A percentile compares a stretch with the other conserved stretches of the same genome.
These are phyloP conservation scores for Peromyscus aztecus DNA, from an alignment of 2,797 vertebrate genomes.

Conservation along the genomic window DNA sequence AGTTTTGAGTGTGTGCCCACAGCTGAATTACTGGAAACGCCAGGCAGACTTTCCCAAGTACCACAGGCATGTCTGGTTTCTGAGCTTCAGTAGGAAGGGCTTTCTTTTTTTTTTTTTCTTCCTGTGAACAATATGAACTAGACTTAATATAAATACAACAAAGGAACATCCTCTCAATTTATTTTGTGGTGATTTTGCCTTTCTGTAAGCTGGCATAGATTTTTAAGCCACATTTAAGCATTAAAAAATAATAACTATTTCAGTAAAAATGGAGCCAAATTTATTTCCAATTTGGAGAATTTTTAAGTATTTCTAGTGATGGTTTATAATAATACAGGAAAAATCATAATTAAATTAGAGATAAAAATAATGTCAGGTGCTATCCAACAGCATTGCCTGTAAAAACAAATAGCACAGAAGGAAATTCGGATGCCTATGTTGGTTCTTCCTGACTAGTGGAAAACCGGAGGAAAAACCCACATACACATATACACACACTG, in stretches of 20 bases:
- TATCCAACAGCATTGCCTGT: accelerated
- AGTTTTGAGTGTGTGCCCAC: background rate
- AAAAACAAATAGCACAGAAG: background rate
- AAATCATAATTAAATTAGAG: background rate
- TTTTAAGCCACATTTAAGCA: background rate
- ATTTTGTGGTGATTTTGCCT: background rate
- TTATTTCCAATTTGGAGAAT: background rate
- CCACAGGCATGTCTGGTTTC: slow-evolving; percentile 81
- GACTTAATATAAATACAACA: slow-evolving; percentile 33
- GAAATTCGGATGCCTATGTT: accelerated
- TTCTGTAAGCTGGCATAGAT: background rate
- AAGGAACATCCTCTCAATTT: slow-evolving; percentile 27
- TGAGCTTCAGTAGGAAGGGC: background rate
- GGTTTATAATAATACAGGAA: background rate
- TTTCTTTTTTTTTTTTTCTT: background rate
- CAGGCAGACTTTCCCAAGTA: slow-evolving; percentile 32
- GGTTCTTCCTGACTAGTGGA: background rate
- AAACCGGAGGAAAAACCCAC: accelerated
- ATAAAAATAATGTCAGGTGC: background rate
- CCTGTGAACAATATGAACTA: slow-evolving; percentile 66
- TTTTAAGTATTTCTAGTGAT: background rate
- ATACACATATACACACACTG: background rate
- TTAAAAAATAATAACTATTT: background rate
- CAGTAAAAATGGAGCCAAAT: background rate
- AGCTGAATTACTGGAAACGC: slow-evolving; percentile 25